Conservation (phyloP, 2,113 vertebrate species). For the Salminus brasiliensis region DNA sequence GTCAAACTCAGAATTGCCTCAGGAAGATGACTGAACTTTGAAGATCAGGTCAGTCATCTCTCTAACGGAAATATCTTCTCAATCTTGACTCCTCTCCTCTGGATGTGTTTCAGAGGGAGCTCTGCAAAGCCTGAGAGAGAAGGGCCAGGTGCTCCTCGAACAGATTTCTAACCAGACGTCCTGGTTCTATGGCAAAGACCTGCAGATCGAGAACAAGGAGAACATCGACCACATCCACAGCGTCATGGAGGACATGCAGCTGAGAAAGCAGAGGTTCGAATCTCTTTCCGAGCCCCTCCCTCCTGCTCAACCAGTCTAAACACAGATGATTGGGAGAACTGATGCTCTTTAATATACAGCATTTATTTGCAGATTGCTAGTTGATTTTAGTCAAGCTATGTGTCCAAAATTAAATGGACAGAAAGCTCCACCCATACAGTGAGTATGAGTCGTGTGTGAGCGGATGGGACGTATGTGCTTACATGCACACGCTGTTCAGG, state of each 20-base stretch:
- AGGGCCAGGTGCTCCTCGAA: conserved; percentile 90
- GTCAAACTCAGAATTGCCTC: no score
- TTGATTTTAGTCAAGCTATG: no score
- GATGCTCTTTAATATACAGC: neutral
- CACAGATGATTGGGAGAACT: neutral
- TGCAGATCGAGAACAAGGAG: conserved; percentile 89
- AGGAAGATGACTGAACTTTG: no score
- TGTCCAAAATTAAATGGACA: no score
- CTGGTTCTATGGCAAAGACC: conserved; percentile 88
- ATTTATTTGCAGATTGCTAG: no score
- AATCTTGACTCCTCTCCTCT: neutral
- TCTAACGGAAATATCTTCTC: no score
- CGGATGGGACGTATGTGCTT: no score
- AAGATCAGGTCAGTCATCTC: no score
- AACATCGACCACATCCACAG: conserved; percentile 93
- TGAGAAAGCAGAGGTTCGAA: conserved; percentile 94
- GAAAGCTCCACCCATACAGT: no score
- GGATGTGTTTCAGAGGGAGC: conserved; percentile 65
- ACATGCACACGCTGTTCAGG: no score
- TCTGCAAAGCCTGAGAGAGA: conserved; percentile 88
- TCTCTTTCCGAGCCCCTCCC: neutral
- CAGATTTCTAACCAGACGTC: conserved; percentile 90
- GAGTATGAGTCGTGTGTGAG: no score
- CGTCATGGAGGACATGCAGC: conserved; percentile 98
- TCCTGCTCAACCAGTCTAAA: neutral